Evolutionary conservation across 2,797 vertebrate genomes (phyloP).

Genomic region (Sebastes matsubarae): DNA sequence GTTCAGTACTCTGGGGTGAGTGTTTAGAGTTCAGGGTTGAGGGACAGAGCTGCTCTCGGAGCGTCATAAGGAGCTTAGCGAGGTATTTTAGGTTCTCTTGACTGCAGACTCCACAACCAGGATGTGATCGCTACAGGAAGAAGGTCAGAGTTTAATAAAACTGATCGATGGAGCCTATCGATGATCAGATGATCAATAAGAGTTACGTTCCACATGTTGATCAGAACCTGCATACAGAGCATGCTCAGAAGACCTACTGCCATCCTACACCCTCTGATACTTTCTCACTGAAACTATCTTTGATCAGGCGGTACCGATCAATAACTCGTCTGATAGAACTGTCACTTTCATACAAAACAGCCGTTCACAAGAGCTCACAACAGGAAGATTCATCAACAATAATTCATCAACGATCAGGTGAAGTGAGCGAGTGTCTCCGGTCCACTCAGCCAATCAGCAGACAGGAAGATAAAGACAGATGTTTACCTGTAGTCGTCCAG

Average conservation of each 20-base stretch:
- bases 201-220: background rate
- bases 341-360: background rate
- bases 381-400: no score
- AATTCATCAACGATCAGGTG: no score
- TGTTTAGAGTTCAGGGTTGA: background rate
- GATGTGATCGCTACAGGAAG: slow-evolving; percentile 6
- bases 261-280: background rate
- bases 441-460: background rate
- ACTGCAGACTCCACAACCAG: slow-evolving; percentile 3
- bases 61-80: slow-evolving; percentile 61
- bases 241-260: background rate
- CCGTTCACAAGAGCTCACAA: no score
- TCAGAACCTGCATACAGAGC: no score
- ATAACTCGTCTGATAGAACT: background rate
- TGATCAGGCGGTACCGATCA: background rate
- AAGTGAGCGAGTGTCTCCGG: no score
- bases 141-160: slow-evolving; percentile 14
- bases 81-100: slow-evolving; percentile 43
- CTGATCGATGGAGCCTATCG: background rate
- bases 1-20: background rate
- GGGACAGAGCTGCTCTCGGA: background rate
- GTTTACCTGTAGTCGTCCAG: background rate
- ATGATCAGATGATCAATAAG: background rate
- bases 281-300: background rate
- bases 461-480: background rate